A percentile compares a stretch with the other conserved stretches of the same genome.
phyloP scores from a whole-genome alignment of 2,797 vertebrate genomes.

The Eulemur mongoz region DNA sequence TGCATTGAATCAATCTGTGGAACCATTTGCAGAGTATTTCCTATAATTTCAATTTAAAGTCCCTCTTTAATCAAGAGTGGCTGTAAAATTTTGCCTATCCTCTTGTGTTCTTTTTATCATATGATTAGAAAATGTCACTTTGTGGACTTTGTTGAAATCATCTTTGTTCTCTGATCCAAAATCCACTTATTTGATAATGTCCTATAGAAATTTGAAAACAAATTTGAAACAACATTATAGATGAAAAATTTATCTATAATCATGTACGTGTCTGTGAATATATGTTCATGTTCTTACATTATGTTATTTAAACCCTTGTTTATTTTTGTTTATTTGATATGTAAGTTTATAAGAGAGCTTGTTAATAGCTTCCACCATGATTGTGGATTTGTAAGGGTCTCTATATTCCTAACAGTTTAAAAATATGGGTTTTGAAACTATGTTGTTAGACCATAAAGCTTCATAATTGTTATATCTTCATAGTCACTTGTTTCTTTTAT shows the following conservation, averaged over 20 bases:
- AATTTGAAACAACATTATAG: too few species aligned
- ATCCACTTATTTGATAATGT: not conserved
- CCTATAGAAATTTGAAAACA: conserved; percentile 1
- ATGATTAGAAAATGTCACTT: not conserved
- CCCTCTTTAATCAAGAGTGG: not conserved
- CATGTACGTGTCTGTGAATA: not conserved
- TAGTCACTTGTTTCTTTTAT: not conserved
- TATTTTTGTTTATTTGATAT: not conserved
- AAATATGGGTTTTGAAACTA: not conserved
- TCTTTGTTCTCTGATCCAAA: conserved; percentile 21
- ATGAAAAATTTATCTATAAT: not conserved
- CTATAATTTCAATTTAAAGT: not conserved
- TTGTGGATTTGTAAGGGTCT: not conserved
- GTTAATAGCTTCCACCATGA: not conserved
- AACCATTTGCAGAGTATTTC: not conserved
- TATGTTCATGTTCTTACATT: not conserved
- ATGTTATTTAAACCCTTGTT: not conserved
- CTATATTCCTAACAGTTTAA: not conserved
- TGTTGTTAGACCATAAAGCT: not conserved
- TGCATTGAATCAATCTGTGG: not conserved
- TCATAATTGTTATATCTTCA: not conserved
- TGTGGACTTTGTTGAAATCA: conserved; percentile 10
- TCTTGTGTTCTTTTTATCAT: not conserved
- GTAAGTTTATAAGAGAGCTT: not conserved
- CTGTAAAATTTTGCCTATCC: not conserved